Conservation (phyloP, 1,140 invertebrate species). For the Sesamia nonagrioides region DNA sequence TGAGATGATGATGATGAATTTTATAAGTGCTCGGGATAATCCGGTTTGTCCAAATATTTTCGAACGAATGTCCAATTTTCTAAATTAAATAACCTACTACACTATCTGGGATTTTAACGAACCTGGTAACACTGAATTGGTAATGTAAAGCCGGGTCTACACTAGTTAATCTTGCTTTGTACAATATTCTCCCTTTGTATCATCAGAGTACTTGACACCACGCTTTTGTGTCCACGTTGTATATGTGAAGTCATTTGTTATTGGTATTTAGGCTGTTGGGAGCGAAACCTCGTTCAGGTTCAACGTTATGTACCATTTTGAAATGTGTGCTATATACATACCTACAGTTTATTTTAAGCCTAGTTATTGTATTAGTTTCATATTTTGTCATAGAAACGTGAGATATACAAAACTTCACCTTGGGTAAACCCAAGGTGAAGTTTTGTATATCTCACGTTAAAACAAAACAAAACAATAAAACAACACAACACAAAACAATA, state of each 20-base stretch:
- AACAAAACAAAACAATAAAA: no score
- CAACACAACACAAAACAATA: conserved; percentile 1
- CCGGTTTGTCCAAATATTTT: conserved; percentile 13
- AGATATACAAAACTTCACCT: not conserved
- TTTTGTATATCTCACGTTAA: not conserved
- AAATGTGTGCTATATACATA: no score
- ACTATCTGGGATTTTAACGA: conserved; percentile 42
- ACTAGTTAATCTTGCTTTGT: conserved; percentile 52
- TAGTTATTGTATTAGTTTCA: not conserved
- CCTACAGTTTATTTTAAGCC: conserved; percentile 3
- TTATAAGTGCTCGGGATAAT: not conserved
- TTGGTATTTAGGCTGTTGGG: conserved; percentile 44
- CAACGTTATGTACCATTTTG: conserved; percentile 9
- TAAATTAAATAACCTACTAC: conserved; percentile 46
- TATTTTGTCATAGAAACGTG: not conserved
- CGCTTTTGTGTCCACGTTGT: conserved; percentile 35
- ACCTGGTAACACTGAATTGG: conserved; percentile 39
- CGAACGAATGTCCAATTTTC: not conserved
- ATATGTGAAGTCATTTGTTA: conserved; percentile 47
- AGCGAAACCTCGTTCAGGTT: conserved; percentile 12
- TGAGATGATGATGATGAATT: no score
- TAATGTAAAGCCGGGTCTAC: conserved; percentile 50
- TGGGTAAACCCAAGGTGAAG: not conserved
- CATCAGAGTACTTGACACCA: conserved; percentile 47
- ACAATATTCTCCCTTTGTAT: conserved; percentile 45